Evolutionary conservation across 1,140 invertebrate genomes (phyloP), one percentile per base, ranked within the genome.

Genomic region (Papilio polytes): DNA sequence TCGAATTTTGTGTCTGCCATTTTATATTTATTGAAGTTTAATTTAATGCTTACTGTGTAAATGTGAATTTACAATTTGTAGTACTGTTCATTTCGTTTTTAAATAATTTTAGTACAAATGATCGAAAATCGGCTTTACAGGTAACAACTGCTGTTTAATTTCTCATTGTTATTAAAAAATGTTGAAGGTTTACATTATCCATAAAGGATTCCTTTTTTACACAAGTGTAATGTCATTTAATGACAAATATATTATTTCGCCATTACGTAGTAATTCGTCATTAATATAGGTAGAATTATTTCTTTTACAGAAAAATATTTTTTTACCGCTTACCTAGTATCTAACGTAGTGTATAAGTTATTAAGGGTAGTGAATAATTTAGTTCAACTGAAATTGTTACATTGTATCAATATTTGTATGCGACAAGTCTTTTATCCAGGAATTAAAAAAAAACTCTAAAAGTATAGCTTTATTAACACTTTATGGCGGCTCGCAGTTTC

Each of bases 261-360:
- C 63, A 36, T 12, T 31, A 36, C 63, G 63, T 66, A 66, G 63
- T 66, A 66, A 31, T 59, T 41, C 36, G 36, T 74, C 73, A 74
- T 48, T 74, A 48, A 74, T 46, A 9, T 74, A 74, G 73, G 44
- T 74, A 53, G 46, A 74, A 48, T 51, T n/a, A n/a, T 74, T 74
- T 53, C 10, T 46, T 74, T 74, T 74, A 74, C 8, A 74, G n/a
- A 74, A 31, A 66, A 74, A 74, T 74, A 74, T 74, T 74, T 74
- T 74, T 74, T 74, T 74, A 74, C 73, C 44, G 73, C 73, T 74
- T 74, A 74, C 20, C 46, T 74, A 74, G 44, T 74, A 74, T 74
- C 22, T 46, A 48, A 74, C 13, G 73, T 74, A 74, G 73, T 26
- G 44, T 51, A 46, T 74, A 74, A 46, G 73, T 26, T 74, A 48